A percentile compares a stretch with the other conserved stretches of the same genome.
phyloP scores from a whole-genome alignment of 1,140 invertebrate genomes.

The Pseudomyrmex pallidus region DNA sequence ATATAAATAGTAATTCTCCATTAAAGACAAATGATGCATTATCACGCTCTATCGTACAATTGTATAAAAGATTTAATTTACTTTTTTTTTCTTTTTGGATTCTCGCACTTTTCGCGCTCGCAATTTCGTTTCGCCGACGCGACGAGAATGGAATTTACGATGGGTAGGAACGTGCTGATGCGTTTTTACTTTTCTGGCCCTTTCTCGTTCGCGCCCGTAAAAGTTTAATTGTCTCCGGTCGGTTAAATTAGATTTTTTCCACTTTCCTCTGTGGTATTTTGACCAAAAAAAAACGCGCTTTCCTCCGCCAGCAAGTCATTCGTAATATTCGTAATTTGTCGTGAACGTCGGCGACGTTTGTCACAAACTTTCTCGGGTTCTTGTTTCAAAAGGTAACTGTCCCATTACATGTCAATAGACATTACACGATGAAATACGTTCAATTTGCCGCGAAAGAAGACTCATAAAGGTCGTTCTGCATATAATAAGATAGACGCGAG shows the following conservation, averaged over 20 bases:
- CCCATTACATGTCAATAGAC: too few species aligned
- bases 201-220: constrained; percentile 30
- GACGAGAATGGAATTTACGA: constrained; percentile 66
- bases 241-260: constrained; percentile 57
- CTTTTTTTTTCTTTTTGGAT: not conserved
- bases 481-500: too few species aligned
- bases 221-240: constrained; percentile 66
- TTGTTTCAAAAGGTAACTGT: too few species aligned
- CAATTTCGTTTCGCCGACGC: constrained; percentile 19
- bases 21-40: not conserved
- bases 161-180: constrained; percentile 2
- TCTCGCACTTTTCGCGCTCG: not conserved
- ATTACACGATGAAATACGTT: too few species aligned
- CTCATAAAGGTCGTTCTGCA: too few species aligned
- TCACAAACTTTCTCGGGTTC: too few species aligned
- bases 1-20: not conserved
- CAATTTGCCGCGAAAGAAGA: too few species aligned
- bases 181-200: constrained; percentile 53
- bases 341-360: too few species aligned
- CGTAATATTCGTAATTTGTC: not conserved
- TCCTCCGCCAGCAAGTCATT: not conserved
- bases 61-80: not conserved
- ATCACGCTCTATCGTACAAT: not conserved
- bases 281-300: not conserved
- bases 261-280: not conserved